Evolutionary conservation across 1,140 invertebrate species (phyloP).

Genomic region (Conus ventricosus): DNA sequence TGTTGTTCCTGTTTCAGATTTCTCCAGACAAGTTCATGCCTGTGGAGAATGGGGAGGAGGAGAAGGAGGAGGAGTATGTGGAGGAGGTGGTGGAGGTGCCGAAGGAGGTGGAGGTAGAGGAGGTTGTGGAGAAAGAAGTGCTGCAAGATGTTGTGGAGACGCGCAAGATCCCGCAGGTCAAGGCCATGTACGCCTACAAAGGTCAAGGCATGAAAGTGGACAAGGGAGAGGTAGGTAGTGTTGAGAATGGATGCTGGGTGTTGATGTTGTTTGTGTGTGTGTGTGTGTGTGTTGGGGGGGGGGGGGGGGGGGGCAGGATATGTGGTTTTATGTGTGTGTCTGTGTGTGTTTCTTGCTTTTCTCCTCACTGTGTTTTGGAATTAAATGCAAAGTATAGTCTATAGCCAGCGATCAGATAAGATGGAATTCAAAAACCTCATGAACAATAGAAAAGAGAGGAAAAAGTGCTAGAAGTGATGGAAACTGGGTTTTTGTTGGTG

Average conservation of each 20-base stretch:
- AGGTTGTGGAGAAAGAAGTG: conserved; percentile 89
- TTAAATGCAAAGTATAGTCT: too few species aligned
- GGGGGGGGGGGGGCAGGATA: too few species aligned
- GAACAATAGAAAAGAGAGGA: too few species aligned
- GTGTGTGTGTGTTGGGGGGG: too few species aligned
- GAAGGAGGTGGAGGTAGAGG: conserved; percentile 88
- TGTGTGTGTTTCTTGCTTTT: neutral
- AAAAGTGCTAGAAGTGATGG: too few species aligned
- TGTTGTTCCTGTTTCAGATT: conserved; percentile 44
- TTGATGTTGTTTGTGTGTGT: too few species aligned
- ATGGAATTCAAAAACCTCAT: too few species aligned
- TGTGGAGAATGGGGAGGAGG: conserved; percentile 65
- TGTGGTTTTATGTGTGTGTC: neutral
- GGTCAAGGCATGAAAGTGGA: conserved; percentile 90
- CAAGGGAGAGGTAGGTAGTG: conserved; percentile 86
- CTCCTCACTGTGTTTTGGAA: too few species aligned
- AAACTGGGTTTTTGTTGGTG: too few species aligned
- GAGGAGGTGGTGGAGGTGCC: conserved; percentile 83
- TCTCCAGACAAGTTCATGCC: conserved; percentile 64
- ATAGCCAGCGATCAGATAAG: too few species aligned
- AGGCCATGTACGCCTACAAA: conserved; percentile 89
- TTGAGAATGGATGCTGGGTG: too few species aligned
- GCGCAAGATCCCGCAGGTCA: conserved; percentile 91
- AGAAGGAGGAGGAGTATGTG: conserved; percentile 72
- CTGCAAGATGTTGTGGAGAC: conserved; percentile 90